Percentiles rank a stretch among this genome's conserved stretches.
Conservation (phyloP, 2,797 vertebrate species). For the Hyperoplus lanceolatus region DNA sequence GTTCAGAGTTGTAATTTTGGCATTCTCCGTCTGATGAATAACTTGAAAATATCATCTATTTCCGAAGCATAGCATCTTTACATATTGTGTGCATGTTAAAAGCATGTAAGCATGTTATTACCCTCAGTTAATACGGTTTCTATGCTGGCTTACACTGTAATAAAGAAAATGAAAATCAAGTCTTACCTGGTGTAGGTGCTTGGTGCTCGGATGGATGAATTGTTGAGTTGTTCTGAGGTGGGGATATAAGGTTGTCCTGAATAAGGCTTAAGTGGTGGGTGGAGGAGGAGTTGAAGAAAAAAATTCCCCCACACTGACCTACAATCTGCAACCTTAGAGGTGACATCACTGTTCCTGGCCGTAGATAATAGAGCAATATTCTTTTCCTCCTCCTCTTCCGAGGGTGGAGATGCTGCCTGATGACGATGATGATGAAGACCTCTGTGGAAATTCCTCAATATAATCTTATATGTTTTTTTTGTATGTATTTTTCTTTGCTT, state of each 20-base stretch:
- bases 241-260: conserved; percentile 60
- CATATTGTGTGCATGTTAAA: not conserved
- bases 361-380: conserved; percentile 25
- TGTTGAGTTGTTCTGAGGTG: conserved; percentile 39
- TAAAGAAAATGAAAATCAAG: conserved; percentile 10
- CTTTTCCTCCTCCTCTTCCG: conserved; percentile 18
- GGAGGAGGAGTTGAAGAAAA: conserved; percentile 74
- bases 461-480: conserved; percentile 12
- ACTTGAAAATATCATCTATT: not conserved
- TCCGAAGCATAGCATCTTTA: not conserved
- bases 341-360: conserved; percentile 53
- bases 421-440: not conserved
- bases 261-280: conserved; percentile 21
- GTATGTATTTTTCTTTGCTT: conserved; percentile 22
- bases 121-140: not conserved
- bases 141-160: not conserved
- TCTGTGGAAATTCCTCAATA: conserved; percentile 15
- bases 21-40: not conserved
- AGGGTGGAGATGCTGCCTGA: not conserved
- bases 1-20: not conserved
- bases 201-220: conserved; percentile 42
- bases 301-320: conserved; percentile 29
- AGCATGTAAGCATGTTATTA: not conserved
- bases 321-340: conserved; percentile 6
- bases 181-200: conserved; percentile 74